A percentile compares a stretch with the other conserved stretches of the same genome.
Evolutionary conservation across 1,140 invertebrate genomes (phyloP).

Genomic region (Drosophila simulans): DNA sequence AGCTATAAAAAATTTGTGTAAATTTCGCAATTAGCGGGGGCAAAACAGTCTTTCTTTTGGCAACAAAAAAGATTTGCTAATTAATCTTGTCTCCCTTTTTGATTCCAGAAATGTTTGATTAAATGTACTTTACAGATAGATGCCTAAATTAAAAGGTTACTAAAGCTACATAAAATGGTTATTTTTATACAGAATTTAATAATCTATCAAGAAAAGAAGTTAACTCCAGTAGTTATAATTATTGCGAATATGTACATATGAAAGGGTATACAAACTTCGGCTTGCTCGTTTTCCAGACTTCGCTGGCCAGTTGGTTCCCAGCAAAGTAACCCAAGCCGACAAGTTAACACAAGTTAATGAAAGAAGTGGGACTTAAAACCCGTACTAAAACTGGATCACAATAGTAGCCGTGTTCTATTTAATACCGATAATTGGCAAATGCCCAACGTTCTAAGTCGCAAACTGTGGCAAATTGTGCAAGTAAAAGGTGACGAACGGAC

Average conservation of each 20-base stretch:
- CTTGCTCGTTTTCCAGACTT: conserved; percentile 9
- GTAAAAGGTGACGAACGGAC: neutral
- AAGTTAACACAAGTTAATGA: conserved; percentile 27
- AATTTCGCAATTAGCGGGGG: conserved; percentile 10
- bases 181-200: too few relatives aligned
- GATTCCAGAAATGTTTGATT: neutral
- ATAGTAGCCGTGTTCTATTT: conserved; percentile 62
- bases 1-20: neutral
- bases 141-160: too few relatives aligned
- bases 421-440: conserved; percentile 68
- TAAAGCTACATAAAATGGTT: too few relatives aligned
- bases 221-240: too few relatives aligned
- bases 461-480: conserved; percentile 43
- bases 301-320: conserved; percentile 45
- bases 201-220: neutral
- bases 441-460: conserved; percentile 45
- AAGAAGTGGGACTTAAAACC: conserved; percentile 47
- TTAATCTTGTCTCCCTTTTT: neutral
- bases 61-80: neutral
- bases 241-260: too few relatives aligned
- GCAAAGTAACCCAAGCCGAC: conserved; percentile 12
- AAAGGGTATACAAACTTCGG: neutral
- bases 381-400: conserved; percentile 64
- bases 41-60: conserved; percentile 1
- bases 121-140: neutral